phyloP scores from a whole-genome alignment of 2,797 vertebrate genomes.

The Typhlichthys eigenmanni region DNA sequence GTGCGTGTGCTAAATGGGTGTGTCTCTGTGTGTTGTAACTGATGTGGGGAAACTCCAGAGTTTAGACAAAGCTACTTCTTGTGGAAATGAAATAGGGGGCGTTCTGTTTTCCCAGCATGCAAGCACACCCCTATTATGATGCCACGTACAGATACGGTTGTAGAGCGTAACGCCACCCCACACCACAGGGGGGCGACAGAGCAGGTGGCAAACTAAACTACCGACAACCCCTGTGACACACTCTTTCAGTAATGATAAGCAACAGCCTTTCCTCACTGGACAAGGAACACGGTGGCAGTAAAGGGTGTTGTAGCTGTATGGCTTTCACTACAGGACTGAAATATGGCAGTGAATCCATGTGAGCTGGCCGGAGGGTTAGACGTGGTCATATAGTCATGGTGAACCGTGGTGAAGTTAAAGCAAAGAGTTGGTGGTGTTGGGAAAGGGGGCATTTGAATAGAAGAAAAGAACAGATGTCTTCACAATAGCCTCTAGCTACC shows the following conservation, averaged over 20 bases:
- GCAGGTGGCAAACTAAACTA: not conserved
- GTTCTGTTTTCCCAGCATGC: constrained; percentile 1
- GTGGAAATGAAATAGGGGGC: constrained; percentile 50
- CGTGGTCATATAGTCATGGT: not conserved
- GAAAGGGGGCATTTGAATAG: constrained; percentile 27
- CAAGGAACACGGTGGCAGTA: not conserved
- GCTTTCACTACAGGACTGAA: too few relatives aligned
- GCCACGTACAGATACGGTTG: constrained; percentile 49
- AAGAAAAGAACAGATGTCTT: constrained; percentile 66
- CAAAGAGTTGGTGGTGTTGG: not conserved
- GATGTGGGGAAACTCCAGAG: constrained; percentile 51
- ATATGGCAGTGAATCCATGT: too few relatives aligned
- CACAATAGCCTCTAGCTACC: constrained; percentile 32
- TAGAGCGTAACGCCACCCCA: constrained; percentile 11
- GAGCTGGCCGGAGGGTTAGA: not conserved
- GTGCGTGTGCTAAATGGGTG: constrained; percentile 33
- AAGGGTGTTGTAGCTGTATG: not conserved
- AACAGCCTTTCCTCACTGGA: not conserved
- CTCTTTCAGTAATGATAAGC: not conserved
- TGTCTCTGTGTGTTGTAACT: constrained; percentile 40
- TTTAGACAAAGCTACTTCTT: constrained; percentile 27
- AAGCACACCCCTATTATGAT: constrained; percentile 43
- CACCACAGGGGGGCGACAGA: constrained; percentile 61
- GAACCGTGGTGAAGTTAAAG: constrained; percentile 5
- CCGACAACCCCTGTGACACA: too few relatives aligned